Percentiles rank a stretch among this genome's conserved stretches.
Conservation (phyloP, 2,797 vertebrate species). For the Gymnoscopelus microlampas region DNA sequence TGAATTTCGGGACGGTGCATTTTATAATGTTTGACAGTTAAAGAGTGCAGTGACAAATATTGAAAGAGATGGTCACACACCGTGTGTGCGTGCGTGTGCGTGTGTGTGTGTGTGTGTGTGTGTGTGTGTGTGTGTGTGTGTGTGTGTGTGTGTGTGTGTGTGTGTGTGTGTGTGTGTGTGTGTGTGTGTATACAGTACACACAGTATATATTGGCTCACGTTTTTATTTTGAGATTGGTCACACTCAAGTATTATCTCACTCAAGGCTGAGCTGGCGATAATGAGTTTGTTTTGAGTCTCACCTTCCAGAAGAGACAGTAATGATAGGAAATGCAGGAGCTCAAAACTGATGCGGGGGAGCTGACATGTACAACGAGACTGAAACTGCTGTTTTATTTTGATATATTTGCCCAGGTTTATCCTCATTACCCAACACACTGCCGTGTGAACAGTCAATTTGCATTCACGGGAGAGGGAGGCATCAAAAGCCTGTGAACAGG, state of each 20-base stretch:
- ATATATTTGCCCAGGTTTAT: conserved; percentile 35
- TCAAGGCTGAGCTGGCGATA: conserved; percentile 23
- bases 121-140: no score
- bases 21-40: no score
- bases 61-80: no score
- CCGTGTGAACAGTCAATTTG: conserved; percentile 53
- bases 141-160: no score
- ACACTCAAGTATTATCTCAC: conserved; percentile 18
- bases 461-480: conserved; percentile 42
- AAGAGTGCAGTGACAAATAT: no score
- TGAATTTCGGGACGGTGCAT: no score
- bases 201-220: background rate
- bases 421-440: conserved; percentile 55
- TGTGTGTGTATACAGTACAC: no score
- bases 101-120: no score
- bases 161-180: no score
- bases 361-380: conserved; percentile 19
- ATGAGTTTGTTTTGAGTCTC: conserved; percentile 43
- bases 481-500: conserved; percentile 60
- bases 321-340: conserved; percentile 36
- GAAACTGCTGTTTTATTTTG: conserved; percentile 41
- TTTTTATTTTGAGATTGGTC: conserved; percentile 48
- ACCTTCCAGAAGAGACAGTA: conserved; percentile 38
- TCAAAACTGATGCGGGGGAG: conserved; percentile 38
- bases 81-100: no score